phyloP scores from a whole-genome alignment of 2,113 vertebrate genomes.

The Paratilapia polleni region DNA sequence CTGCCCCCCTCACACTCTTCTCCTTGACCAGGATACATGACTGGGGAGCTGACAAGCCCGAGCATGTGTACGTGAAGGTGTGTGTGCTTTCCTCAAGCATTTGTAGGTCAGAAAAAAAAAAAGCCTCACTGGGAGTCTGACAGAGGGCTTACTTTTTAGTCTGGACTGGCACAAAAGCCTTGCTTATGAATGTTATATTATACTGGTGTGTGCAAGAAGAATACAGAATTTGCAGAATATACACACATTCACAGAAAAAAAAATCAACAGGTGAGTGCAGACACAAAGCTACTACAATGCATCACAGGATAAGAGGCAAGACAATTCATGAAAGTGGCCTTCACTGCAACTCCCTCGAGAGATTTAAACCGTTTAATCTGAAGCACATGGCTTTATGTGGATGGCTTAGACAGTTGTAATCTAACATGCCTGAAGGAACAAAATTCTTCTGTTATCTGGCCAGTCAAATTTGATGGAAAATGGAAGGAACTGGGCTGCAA shows the following conservation, averaged over 20 bases:
- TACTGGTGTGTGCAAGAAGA: constrained; percentile 11
- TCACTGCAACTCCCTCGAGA: constrained; percentile 28
- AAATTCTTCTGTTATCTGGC: constrained; percentile 44
- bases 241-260: not conserved
- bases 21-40: constrained; percentile 64
- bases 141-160: constrained; percentile 49
- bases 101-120: constrained; percentile 71
- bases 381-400: constrained; percentile 6
- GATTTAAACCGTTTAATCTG: constrained; percentile 58
- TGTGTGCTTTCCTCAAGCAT: constrained; percentile 47
- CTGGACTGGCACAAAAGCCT: constrained; percentile 51
- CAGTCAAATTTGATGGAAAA: constrained; percentile 33
- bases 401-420: constrained; percentile 45
- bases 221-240: constrained; percentile 15
- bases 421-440: constrained; percentile 28
- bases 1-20: constrained; percentile 27
- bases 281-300: constrained; percentile 30
- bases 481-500: not conserved
- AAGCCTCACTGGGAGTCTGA: constrained; percentile 60
- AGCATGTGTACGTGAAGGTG: constrained; percentile 8
- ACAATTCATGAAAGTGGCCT: constrained; percentile 46
- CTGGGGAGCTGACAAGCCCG: constrained; percentile 50
- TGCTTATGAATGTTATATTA: constrained; percentile 61
- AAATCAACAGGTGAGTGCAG: constrained; percentile 51
- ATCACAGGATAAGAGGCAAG: constrained; percentile 26